These are phyloP conservation scores for Crax fasciolata DNA, from an alignment of 2,797 vertebrate species.

Conservation along the genomic window DNA sequence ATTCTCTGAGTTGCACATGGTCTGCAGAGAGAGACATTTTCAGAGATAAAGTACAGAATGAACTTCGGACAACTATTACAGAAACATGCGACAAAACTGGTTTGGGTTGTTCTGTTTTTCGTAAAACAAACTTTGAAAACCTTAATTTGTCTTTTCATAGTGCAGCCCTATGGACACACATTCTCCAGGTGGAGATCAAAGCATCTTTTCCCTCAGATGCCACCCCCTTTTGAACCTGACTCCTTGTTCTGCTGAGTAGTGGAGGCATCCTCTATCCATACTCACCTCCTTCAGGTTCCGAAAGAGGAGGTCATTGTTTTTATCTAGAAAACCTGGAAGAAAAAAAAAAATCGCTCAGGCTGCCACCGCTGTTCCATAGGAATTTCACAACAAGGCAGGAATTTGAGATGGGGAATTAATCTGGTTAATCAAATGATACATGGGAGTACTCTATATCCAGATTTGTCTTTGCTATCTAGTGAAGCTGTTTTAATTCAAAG, in stretches of 20 bases:
- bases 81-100: neutral
- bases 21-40: constrained; percentile 79
- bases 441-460: neutral
- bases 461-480: neutral
- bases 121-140: neutral
- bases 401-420: neutral
- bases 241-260: neutral
- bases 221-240: neutral
- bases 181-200: neutral
- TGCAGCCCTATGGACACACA: fast-evolving
- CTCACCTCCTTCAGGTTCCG: constrained; percentile 98
- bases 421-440: neutral
- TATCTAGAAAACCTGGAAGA: constrained; percentile 94
- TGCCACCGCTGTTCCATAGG: neutral
- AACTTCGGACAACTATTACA: neutral
- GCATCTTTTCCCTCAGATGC: neutral
- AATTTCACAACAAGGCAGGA: neutral
- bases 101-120: neutral
- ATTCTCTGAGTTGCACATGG: constrained; percentile 95
- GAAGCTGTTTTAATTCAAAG: neutral
- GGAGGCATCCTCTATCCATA: neutral
- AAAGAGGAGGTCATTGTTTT: constrained; percentile 99
- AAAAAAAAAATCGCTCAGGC: constrained; percentile 11
- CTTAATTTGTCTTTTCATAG: neutral
- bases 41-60: neutral